phyloP scores from a whole-genome alignment of 1,140 invertebrate genomes.

The Drosophila malerkotliana region DNA sequence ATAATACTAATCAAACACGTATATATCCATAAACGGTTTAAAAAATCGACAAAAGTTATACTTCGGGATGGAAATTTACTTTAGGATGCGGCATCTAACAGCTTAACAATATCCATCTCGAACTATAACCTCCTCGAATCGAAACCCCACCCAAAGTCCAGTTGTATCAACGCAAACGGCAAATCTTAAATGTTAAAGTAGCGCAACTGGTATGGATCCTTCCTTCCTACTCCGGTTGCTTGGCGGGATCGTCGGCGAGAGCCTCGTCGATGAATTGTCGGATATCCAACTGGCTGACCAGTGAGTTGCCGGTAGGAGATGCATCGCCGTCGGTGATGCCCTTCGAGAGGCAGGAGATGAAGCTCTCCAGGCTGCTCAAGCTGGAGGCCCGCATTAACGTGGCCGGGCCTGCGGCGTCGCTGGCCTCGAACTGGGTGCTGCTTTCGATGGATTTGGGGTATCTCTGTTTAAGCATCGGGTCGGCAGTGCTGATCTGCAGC shows the following conservation, averaged over 20 bases:
- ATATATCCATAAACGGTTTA: neutral
- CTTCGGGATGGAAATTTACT: conserved; percentile 16
- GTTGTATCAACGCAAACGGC: conserved; percentile 1
- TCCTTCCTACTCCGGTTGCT: neutral
- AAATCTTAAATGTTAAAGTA: neutral
- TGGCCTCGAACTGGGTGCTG: conserved; percentile 47
- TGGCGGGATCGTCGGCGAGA: conserved; percentile 4
- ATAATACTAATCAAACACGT: neutral
- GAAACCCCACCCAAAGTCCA: neutral
- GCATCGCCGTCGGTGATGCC: conserved; percentile 6
- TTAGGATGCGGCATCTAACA: neutral
- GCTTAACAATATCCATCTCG: conserved; percentile 1
- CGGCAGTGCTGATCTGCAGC: conserved; percentile 42
- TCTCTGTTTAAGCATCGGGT: conserved; percentile 28
- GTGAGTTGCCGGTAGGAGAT: neutral
- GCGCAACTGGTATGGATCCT: neutral
- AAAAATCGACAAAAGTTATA: conserved; percentile 2
- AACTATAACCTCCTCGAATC: conserved; percentile 11
- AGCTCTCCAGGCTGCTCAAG: conserved; percentile 42
- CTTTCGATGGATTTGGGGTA: conserved; percentile 6
- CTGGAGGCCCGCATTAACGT: conserved; percentile 4
- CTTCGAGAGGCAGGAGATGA: conserved; percentile 43
- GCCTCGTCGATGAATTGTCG: conserved; percentile 33
- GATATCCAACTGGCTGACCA: conserved; percentile 21
- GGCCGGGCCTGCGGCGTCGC: neutral